phyloP scores from a whole-genome alignment of 92 coral and sea anemone species.

The Actinernus sp. region DNA sequence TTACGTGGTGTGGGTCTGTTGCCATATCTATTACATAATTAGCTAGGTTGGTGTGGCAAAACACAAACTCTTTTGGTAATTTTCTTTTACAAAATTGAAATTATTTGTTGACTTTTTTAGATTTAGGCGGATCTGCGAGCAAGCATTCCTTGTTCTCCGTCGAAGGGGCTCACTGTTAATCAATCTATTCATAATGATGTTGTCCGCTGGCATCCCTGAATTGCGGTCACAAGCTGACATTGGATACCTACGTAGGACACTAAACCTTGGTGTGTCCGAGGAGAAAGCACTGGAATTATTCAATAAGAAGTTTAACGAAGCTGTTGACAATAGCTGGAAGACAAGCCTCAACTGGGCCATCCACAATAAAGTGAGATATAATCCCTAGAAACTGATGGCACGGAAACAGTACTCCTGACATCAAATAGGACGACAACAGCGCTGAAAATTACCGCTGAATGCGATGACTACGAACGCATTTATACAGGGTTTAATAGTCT shows the following conservation, averaged over 20 bases:
- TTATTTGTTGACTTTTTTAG: too few species aligned
- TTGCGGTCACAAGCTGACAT: slow-evolving; percentile 89
- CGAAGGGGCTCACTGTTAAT: slow-evolving; percentile 84
- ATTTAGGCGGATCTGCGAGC: slow-evolving; percentile 80
- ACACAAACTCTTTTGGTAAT: too few species aligned
- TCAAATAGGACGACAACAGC: too few species aligned
- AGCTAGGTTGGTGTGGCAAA: too few species aligned
- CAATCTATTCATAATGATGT: slow-evolving; percentile 95
- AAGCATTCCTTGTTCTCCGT: slow-evolving; percentile 84
- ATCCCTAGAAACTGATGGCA: too few species aligned
- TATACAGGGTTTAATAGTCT: too few species aligned
- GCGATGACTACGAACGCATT: too few species aligned
- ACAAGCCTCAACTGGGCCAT: slow-evolving; percentile 87
- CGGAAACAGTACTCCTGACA: too few species aligned
- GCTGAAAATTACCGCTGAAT: too few species aligned
- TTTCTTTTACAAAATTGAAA: too few species aligned
- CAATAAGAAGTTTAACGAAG: slow-evolving; percentile 82
- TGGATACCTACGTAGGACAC: slow-evolving; percentile 83
- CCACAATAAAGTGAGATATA: slow-evolving; percentile 47
- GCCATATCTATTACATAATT: too few species aligned
- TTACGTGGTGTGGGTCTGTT: too few species aligned
- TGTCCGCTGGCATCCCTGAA: slow-evolving; percentile 97
- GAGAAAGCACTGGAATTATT: slow-evolving; percentile 77
- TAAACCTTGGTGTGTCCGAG: slow-evolving; percentile 70
- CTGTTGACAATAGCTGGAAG: slow-evolving; percentile 84